phyloP scores from a whole-genome alignment of 2,888 invertebrate genomes.

The Orgyia antiqua region DNA sequence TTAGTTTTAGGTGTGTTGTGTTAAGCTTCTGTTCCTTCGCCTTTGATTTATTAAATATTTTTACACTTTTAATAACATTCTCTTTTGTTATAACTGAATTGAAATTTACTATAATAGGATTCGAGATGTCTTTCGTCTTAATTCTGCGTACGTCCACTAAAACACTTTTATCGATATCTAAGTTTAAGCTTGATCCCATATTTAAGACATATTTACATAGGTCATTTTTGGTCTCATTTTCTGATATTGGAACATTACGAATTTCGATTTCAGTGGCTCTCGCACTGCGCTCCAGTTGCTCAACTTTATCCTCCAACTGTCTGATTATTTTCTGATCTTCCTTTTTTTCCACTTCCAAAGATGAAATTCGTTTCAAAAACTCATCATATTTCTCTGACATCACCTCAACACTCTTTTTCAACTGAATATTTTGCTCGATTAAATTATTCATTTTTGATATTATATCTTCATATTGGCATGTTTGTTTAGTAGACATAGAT shows the following conservation, averaged over 20 bases:
- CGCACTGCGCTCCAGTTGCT: not conserved
- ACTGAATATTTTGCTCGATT: not conserved
- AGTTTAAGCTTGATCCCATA: not conserved
- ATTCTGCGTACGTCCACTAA: slow-evolving; percentile 12
- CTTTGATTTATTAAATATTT: not conserved
- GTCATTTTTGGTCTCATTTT: not conserved
- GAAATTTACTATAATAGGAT: slow-evolving; percentile 10
- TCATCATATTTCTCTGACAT: not conserved
- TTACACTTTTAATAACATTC: too few relatives aligned
- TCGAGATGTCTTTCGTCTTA: slow-evolving; percentile 6
- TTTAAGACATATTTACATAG: not conserved
- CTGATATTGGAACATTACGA: not conserved
- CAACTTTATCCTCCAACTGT: not conserved
- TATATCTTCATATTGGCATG: too few relatives aligned
- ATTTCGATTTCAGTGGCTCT: not conserved
- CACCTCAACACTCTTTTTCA: not conserved
- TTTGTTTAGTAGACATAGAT: too few relatives aligned
- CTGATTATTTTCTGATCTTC: not conserved
- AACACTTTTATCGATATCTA: not conserved
- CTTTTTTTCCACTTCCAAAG: not conserved
- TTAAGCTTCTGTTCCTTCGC: too few relatives aligned
- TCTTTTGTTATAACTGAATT: slow-evolving; percentile 9
- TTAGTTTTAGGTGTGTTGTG: too few relatives aligned
- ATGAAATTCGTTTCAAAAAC: not conserved
- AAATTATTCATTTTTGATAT: not conserved